Evolutionary conservation across 37 sponge, comb jelly and placozoan genomes (phyloP).

Genomic region (Petrosia ficiformis): DNA sequence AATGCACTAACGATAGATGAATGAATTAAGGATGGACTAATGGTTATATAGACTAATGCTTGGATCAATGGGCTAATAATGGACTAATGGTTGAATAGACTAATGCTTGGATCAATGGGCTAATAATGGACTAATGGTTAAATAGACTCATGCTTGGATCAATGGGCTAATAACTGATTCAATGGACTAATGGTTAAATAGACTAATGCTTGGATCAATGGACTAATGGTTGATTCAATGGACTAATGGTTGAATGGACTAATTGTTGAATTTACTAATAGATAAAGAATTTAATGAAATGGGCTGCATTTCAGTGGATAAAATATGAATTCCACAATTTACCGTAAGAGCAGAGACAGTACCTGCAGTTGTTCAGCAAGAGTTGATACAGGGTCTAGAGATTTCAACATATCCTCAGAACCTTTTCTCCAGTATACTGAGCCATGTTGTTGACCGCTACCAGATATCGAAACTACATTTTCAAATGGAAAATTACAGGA

Average conservation of each 20-base stretch:
- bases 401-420: slow-evolving; percentile 34
- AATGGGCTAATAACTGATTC: too few relatives aligned
- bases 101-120: too few relatives aligned
- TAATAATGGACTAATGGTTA: too few relatives aligned
- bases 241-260: too few relatives aligned
- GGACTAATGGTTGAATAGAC: too few relatives aligned
- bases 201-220: background rate
- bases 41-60: too few relatives aligned
- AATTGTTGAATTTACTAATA: background rate
- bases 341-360: background rate
- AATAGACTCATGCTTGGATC: too few relatives aligned
- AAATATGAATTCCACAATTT: background rate
- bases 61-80: too few relatives aligned
- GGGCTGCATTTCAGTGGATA: background rate
- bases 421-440: slow-evolving; percentile 92
- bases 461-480: slow-evolving; percentile 63
- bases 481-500: slow-evolving; percentile 54
- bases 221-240: too few relatives aligned
- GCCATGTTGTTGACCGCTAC: slow-evolving; percentile 94
- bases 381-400: slow-evolving; percentile 26
- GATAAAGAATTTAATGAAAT: background rate
- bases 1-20: too few relatives aligned
- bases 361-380: slow-evolving; percentile 74
- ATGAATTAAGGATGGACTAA: too few relatives aligned
- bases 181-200: too few relatives aligned